These are phyloP conservation scores for Drosophila parthenogenetica DNA, from an alignment of 2,888 invertebrate species.

Conservation along the genomic window DNA sequence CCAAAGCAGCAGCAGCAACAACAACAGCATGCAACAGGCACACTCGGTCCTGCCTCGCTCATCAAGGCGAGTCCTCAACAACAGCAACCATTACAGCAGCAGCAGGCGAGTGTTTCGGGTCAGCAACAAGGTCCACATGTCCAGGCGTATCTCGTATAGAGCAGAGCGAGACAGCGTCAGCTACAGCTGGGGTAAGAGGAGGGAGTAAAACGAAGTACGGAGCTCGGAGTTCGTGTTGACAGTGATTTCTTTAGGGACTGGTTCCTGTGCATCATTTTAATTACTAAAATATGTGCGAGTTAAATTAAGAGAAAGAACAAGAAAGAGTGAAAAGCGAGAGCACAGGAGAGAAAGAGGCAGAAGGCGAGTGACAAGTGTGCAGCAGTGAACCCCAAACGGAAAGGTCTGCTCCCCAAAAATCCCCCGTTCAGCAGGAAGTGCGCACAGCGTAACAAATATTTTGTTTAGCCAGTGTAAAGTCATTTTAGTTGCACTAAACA, in stretches of 20 bases:
- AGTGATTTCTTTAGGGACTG: conserved; percentile 82
- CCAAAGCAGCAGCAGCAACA: conserved; percentile 76
- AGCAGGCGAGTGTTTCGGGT: conserved; percentile 67
- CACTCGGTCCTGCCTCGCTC: conserved; percentile 54
- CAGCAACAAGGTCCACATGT: conserved; percentile 85
- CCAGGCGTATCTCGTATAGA: conserved; percentile 85
- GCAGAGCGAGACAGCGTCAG: conserved; percentile 4
- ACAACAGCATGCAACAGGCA: conserved; percentile 45
- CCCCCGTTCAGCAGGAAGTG: conserved; percentile 40
- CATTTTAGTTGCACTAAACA: conserved; percentile 73
- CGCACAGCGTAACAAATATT: conserved; percentile 67
- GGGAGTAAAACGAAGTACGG: background rate
- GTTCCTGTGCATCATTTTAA: conserved; percentile 82
- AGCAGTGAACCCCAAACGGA: conserved; percentile 1
- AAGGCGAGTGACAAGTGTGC: conserved; percentile 4
- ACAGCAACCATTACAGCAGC: conserved; percentile 69
- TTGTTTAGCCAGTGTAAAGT: conserved; percentile 78
- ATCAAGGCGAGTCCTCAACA: conserved; percentile 42
- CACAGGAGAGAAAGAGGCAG: background rate
- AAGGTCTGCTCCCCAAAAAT: background rate
- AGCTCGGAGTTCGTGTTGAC: conserved; percentile 27
- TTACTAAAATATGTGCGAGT: conserved; percentile 79
- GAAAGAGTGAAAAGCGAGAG: conserved; percentile 10
- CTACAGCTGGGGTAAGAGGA: background rate
- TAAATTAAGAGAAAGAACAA: conserved; percentile 50